Conservation (phyloP, 2,797 vertebrate genomes). For the Arctocebus calabarensis region DNA sequence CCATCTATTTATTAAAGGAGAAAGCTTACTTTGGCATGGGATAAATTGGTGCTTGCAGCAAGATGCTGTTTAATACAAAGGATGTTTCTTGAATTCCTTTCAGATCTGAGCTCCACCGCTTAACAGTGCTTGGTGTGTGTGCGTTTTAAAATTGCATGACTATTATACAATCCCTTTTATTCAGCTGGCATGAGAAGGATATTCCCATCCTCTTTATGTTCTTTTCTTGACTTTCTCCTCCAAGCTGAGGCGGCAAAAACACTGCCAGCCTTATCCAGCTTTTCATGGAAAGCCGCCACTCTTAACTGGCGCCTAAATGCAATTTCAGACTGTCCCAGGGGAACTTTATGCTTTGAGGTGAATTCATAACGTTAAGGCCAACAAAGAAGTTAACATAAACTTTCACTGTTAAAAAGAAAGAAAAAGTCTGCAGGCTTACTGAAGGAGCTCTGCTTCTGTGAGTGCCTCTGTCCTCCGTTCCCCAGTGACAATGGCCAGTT, state of each 20-base stretch:
- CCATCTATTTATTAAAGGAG: slow-evolving; percentile 50
- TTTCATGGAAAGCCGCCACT: slow-evolving; percentile 78
- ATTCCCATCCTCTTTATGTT: slow-evolving; percentile 55
- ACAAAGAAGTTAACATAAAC: slow-evolving; percentile 74
- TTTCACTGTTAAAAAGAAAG: slow-evolving; percentile 31
- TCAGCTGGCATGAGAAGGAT: slow-evolving; percentile 76
- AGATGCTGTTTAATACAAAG: slow-evolving; percentile 67
- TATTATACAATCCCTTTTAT: slow-evolving; percentile 75
- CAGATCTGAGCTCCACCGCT: slow-evolving; percentile 55
- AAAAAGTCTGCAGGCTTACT: slow-evolving; percentile 87
- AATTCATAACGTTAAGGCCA: slow-evolving; percentile 70
- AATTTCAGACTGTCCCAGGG: slow-evolving; percentile 62
- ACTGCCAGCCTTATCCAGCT: slow-evolving; percentile 71
- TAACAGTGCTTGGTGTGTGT: slow-evolving; percentile 18
- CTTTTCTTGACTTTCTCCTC: slow-evolving; percentile 79
- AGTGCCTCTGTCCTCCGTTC: slow-evolving; percentile 91
- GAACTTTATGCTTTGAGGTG: slow-evolving; percentile 64
- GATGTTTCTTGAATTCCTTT: slow-evolving; percentile 67
- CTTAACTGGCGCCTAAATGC: slow-evolving; percentile 69
- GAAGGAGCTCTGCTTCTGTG: slow-evolving; percentile 90
- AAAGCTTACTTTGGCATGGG: slow-evolving; percentile 68
- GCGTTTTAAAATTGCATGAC: background rate
- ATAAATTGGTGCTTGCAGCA: slow-evolving; percentile 70
- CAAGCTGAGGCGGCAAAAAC: slow-evolving; percentile 76
- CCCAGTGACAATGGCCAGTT: slow-evolving; percentile 93